phyloP scores from a whole-genome alignment of 2,113 vertebrate genomes.

The Rafetus swinhoei region DNA sequence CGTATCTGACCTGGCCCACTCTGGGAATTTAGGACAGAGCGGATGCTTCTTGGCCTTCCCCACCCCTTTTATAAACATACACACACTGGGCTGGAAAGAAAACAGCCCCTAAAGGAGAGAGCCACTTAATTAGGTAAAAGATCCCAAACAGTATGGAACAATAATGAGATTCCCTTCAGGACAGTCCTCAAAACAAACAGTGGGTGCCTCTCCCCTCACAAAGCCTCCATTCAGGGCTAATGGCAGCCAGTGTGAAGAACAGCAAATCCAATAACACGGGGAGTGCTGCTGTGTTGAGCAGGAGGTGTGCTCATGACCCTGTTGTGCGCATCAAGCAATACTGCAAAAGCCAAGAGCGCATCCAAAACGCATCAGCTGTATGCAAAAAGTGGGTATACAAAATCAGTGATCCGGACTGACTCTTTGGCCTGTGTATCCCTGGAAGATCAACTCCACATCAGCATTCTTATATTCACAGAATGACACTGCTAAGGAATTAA shows the following conservation, averaged over 20 bases:
- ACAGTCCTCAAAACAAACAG: not conserved
- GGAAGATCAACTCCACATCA: not conserved
- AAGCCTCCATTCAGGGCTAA: not conserved
- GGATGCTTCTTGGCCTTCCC: accelerated
- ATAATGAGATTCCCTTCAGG: not conserved
- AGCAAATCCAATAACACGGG: not conserved
- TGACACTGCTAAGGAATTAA: accelerated
- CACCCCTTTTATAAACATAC: not conserved
- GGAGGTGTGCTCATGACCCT: not conserved
- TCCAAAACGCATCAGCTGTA: not conserved
- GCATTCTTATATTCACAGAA: not conserved
- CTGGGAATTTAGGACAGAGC: not conserved
- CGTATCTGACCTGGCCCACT: not conserved
- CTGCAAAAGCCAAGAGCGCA: not conserved
- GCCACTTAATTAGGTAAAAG: not conserved
- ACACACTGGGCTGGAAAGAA: not conserved
- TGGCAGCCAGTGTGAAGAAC: not conserved
- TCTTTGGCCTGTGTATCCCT: not conserved
- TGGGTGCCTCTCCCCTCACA: not conserved
- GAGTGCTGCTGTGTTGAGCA: not conserved
- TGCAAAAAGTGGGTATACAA: not conserved
- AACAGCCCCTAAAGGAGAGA: not conserved
- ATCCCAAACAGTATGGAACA: not conserved
- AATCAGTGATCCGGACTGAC: accelerated
- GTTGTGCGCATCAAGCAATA: not conserved